phyloP scores from a whole-genome alignment of 2,888 invertebrate species.

The Parnassius apollo region DNA sequence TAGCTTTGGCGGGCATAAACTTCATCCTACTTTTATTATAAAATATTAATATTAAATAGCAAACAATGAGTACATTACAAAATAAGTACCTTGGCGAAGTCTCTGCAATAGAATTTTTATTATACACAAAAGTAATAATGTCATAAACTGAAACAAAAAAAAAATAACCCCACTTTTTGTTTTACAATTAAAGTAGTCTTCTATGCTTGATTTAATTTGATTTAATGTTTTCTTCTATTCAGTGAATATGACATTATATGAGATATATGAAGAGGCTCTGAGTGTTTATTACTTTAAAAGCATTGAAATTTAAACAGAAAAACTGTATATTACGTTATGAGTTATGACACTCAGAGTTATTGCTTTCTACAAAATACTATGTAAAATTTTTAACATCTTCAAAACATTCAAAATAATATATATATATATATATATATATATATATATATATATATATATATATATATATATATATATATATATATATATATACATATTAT shows the following conservation, averaged over 20 bases:
- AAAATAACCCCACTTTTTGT: neutral
- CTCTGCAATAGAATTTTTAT: constrained; percentile 46
- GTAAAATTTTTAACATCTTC: no score
- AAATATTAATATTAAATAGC: constrained; percentile 20
- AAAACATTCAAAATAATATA: no score
- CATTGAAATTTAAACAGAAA: no score
- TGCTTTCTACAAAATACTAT: constrained; percentile 11
- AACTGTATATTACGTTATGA: neutral
- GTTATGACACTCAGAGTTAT: constrained; percentile 3
- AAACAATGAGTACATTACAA: constrained; percentile 8
- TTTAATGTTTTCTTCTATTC: no score
- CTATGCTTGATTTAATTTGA: no score
- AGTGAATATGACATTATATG: constrained; percentile 40
- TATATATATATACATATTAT: no score
- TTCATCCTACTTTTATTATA: constrained; percentile 29
- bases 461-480: no score
- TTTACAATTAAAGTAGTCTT: no score
- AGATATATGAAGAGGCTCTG: constrained; percentile 43
- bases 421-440: no score
- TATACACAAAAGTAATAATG: constrained; percentile 30
- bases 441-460: no score
- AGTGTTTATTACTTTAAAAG: constrained; percentile 24
- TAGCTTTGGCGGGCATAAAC: constrained; percentile 78
- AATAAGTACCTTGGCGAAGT: constrained; percentile 11
- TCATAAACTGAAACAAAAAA: constrained; percentile 22